Evolutionary conservation across 2,797 vertebrate species (phyloP).

Genomic region (Clarias platycephalus): DNA sequence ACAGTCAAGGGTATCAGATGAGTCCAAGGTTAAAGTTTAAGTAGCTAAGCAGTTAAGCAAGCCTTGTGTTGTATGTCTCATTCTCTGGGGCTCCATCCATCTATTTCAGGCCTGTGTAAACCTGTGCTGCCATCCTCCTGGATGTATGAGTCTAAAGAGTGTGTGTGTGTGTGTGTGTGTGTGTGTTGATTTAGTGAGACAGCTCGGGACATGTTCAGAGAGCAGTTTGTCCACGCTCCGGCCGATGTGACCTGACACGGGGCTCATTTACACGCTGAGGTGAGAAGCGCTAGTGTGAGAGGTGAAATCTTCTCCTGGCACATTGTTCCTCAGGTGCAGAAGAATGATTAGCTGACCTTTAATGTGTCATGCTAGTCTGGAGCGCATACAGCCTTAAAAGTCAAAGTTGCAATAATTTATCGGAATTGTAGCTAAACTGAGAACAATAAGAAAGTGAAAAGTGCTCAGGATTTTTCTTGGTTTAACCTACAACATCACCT

Average conservation of each 20-base stretch:
- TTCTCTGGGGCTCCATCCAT: conserved; percentile 17
- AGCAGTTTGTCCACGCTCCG: conserved; percentile 31
- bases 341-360: conserved; percentile 56
- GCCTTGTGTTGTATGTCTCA: not conserved
- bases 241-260: conserved; percentile 42
- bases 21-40: not conserved
- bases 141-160: conserved; percentile 44
- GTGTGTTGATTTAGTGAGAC: conserved; percentile 47
- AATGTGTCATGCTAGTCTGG: conserved; percentile 18
- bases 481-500: not conserved
- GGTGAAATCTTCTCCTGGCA: conserved; percentile 48
- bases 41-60: too few relatives aligned
- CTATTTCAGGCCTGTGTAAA: conserved; percentile 40
- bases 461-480: not conserved
- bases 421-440: not conserved
- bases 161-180: conserved; percentile 31
- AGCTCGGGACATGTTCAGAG: conserved; percentile 10
- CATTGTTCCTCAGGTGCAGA: conserved; percentile 35
- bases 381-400: conserved; percentile 16
- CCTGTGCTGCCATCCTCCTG: conserved; percentile 25
- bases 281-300: conserved; percentile 33
- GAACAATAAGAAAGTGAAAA: not conserved
- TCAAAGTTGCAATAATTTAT: conserved; percentile 13
- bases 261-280: conserved; percentile 14
- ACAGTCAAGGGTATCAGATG: too few relatives aligned